Conservation (phyloP, 2,113 vertebrate species). For the Cavia aperea region DNA sequence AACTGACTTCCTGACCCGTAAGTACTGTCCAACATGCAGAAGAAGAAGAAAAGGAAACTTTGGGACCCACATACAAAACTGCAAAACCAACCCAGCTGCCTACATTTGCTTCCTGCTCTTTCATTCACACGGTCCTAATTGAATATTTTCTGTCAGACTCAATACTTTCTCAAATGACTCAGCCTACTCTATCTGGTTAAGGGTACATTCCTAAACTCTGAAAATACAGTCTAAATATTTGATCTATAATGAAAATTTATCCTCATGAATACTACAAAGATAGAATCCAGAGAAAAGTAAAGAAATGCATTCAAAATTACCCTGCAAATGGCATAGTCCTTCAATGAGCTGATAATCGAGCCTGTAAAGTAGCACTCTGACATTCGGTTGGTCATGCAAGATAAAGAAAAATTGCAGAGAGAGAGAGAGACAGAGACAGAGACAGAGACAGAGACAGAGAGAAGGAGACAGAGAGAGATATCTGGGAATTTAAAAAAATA, state of each 20-base stretch:
- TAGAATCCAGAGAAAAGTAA: not conserved
- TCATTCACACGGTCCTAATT: not conserved
- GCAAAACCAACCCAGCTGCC: not conserved
- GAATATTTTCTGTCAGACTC: not conserved
- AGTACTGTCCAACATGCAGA: not conserved
- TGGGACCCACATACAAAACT: not conserved
- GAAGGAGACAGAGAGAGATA: not conserved
- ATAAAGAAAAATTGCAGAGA: constrained; percentile 10
- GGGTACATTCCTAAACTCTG: not conserved
- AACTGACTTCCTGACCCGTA: not conserved
- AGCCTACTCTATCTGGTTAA: not conserved
- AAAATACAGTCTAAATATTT: not conserved
- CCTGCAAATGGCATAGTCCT: not conserved
- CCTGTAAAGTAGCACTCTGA: not conserved
- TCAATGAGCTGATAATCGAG: not conserved
- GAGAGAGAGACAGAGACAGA: too few relatives aligned
- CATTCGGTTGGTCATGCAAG: not conserved
- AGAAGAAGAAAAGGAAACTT: not conserved
- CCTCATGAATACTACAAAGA: not conserved
- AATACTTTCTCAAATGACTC: not conserved
- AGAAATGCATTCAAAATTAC: not conserved
- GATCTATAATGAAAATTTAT: not conserved
- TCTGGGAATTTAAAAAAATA: not conserved
- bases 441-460: not conserved
- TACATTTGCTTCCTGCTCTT: not conserved